phyloP scores from a whole-genome alignment of 2,113 vertebrate genomes.

The Sterna hirundo region DNA sequence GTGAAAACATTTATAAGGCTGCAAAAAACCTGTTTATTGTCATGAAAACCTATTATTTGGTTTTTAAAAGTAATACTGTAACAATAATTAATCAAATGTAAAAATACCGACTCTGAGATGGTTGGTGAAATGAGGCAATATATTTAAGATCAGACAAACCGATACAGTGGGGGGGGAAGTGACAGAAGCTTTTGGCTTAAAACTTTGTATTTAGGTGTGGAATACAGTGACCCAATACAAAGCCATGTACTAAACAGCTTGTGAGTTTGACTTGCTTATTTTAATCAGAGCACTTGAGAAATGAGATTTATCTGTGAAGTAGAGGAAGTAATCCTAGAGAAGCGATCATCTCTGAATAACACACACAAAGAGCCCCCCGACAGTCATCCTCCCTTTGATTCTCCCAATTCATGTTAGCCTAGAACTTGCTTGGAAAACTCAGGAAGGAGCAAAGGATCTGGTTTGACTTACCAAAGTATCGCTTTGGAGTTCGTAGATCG shows the following conservation, averaged over 20 bases:
- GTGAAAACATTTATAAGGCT: neutral
- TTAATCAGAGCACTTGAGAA: neutral
- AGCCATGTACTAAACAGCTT: neutral
- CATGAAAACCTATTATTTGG: neutral
- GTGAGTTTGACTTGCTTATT: neutral
- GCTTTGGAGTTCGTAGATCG: neutral
- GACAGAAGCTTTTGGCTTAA: neutral
- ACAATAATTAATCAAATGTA: neutral
- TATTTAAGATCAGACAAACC: neutral
- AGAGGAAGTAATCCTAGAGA: neutral
- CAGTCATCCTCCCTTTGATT: neutral
- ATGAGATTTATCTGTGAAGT: neutral
- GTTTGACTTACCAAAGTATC: neutral
- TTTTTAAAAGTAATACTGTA: neutral
- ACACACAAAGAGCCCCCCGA: neutral
- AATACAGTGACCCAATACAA: neutral
- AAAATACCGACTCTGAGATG: neutral
- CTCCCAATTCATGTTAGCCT: neutral
- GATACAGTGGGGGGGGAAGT: rapidly evolving
- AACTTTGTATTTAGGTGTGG: neutral
- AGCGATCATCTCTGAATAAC: neutral
- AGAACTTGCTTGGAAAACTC: neutral
- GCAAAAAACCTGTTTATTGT: neutral
- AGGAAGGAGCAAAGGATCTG: neutral
- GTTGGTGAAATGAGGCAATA: neutral